Percentiles rank a stretch among this genome's conserved stretches.
These are phyloP conservation scores for Prionchulus punctatus DNA, from an alignment of 2,888 invertebrate genomes.

Conservation along the genomic window DNA sequence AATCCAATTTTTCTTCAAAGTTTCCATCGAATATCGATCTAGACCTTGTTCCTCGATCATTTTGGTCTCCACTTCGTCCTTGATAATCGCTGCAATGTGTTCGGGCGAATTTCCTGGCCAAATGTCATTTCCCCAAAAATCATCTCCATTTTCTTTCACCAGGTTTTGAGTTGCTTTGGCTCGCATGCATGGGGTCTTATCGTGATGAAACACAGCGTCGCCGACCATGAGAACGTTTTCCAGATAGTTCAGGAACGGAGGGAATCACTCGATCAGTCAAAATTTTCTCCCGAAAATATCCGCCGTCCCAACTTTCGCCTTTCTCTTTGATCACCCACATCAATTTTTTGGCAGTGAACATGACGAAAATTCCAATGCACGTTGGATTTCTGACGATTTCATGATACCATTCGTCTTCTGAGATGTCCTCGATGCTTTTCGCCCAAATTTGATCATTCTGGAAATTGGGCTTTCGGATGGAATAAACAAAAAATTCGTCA, in stretches of 20 bases:
- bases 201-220: background rate
- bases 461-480: background rate
- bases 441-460: constrained; percentile 1
- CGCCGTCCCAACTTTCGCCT: background rate
- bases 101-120: constrained; percentile 4
- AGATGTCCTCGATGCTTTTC: background rate
- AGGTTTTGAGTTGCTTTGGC: background rate
- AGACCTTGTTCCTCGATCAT: background rate
- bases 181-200: background rate
- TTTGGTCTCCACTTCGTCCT: background rate
- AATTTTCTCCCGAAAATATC: background rate
- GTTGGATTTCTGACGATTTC: background rate
- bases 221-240: background rate
- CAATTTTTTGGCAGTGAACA: background rate
- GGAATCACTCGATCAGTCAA: background rate
- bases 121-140: background rate
- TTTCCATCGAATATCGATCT: background rate
- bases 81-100: background rate
- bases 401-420: background rate
- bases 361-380: background rate
- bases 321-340: background rate
- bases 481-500: background rate
- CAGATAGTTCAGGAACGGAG: background rate
- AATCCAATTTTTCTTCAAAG: background rate
- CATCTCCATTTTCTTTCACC: background rate